Conservation (phyloP, 2,888 invertebrate species). For the Lasioglossum marginatum region DNA sequence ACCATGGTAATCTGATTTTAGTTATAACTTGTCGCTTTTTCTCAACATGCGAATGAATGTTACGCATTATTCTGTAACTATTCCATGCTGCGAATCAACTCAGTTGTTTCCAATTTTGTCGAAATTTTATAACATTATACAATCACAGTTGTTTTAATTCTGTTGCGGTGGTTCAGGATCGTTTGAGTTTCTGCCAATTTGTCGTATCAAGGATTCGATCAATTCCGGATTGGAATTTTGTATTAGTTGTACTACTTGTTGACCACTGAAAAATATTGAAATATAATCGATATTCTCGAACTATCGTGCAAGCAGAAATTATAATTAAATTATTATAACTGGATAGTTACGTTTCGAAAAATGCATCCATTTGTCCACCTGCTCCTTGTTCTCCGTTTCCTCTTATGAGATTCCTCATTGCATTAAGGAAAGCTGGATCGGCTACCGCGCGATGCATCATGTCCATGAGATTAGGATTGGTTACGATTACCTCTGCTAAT, state of each 20-base stretch:
- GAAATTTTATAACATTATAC: slow-evolving; percentile 32
- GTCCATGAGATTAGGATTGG: slow-evolving; percentile 92
- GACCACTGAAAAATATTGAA: slow-evolving; percentile 87
- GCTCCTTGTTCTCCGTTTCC: slow-evolving; percentile 78
- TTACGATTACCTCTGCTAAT: slow-evolving; percentile 85
- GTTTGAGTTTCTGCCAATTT: slow-evolving; percentile 84
- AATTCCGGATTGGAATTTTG: slow-evolving; percentile 93
- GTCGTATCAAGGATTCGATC: slow-evolving; percentile 90
- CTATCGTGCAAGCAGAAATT: not conserved
- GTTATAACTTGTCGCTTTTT: slow-evolving; percentile 23
- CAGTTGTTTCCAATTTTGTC: slow-evolving; percentile 24
- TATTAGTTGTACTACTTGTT: slow-evolving; percentile 93
- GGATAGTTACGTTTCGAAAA: slow-evolving; percentile 86
- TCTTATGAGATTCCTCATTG: slow-evolving; percentile 88
- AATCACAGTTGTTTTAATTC: slow-evolving; percentile 71
- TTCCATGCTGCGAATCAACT: slow-evolving; percentile 30
- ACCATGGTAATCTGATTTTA: slow-evolving; percentile 41
- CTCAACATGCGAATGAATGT: slow-evolving; percentile 43
- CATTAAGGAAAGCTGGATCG: slow-evolving; percentile 93
- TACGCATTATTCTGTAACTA: slow-evolving; percentile 36
- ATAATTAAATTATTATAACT: too few relatives aligned
- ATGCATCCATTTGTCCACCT: slow-evolving; percentile 83
- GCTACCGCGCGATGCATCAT: slow-evolving; percentile 94
- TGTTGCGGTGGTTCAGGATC: slow-evolving; percentile 79
- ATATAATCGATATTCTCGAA: slow-evolving; percentile 1